These are phyloP conservation scores for Axis porcinus DNA, from an alignment of 2,113 vertebrate species.

Conservation along the genomic window DNA sequence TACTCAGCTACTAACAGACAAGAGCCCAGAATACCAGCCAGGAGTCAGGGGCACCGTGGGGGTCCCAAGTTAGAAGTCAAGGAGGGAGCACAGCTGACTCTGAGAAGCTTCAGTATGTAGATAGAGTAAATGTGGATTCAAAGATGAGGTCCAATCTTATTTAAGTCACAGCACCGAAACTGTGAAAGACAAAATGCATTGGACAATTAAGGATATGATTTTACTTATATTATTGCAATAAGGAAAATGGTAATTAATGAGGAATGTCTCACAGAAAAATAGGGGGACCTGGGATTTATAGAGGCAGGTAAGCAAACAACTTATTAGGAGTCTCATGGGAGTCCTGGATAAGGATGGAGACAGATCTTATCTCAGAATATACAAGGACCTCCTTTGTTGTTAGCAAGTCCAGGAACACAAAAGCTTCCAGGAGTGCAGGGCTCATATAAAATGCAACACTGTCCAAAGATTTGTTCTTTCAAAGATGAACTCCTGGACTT, in stretches of 20 bases:
- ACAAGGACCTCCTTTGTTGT: neutral
- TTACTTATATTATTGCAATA: neutral
- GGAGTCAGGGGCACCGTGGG: accelerated
- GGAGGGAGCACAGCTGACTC: neutral
- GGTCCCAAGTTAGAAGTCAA: neutral
- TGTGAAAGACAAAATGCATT: neutral
- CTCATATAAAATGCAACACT: neutral
- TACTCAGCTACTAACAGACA: neutral
- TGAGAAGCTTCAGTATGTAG: neutral
- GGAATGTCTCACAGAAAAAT: neutral
- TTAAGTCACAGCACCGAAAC: neutral
- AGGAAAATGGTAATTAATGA: neutral
- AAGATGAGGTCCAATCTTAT: neutral
- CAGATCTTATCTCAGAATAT: neutral
- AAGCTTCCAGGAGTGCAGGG: neutral
- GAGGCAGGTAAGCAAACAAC: neutral
- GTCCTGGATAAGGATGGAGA: neutral
- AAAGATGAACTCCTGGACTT: neutral
- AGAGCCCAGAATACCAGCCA: neutral
- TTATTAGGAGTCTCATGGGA: neutral
- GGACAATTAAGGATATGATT: neutral
- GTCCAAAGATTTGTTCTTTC: neutral
- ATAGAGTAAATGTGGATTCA: neutral
- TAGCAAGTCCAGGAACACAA: neutral
- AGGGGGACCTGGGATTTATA: neutral